Conservation (phyloP, 2,113 vertebrate species). For the Malurus cyaneus region DNA sequence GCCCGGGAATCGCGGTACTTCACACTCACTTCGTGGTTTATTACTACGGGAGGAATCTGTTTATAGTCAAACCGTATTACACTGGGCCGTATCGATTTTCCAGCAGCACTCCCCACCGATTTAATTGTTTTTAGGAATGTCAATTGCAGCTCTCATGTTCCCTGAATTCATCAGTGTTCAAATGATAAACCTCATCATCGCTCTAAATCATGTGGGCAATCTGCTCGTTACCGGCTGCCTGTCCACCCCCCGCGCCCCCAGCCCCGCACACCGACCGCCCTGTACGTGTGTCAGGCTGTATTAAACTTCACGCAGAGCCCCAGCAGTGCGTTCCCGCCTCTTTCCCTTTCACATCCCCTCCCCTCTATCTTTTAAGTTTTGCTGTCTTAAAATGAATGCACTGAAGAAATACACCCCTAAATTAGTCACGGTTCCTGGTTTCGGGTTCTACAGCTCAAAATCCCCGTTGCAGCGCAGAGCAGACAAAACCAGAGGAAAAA, state of each 20-base stretch:
- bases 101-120: constrained; percentile 46
- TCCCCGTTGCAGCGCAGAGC: neutral
- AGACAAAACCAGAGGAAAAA: constrained; percentile 19
- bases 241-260: neutral
- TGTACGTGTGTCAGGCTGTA: neutral
- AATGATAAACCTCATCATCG: constrained; percentile 39
- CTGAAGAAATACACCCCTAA: constrained; percentile 34
- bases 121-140: constrained; percentile 64
- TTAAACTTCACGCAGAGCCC: neutral
- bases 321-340: neutral
- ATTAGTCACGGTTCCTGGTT: constrained; percentile 67
- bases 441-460: constrained; percentile 52
- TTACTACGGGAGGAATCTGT: constrained; percentile 39
- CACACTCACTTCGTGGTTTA: constrained; percentile 45
- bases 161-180: constrained; percentile 42
- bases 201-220: constrained; percentile 21
- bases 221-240: neutral
- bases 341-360: neutral
- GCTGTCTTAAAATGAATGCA: neutral
- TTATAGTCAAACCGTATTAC: constrained; percentile 45
- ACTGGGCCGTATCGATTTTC: constrained; percentile 48
- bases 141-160: constrained; percentile 44
- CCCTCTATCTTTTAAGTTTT: neutral
- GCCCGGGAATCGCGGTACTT: constrained; percentile 4
- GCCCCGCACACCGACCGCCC: neutral